phyloP scores from a whole-genome alignment of 2,888 invertebrate species.

The Hyles lineata region DNA sequence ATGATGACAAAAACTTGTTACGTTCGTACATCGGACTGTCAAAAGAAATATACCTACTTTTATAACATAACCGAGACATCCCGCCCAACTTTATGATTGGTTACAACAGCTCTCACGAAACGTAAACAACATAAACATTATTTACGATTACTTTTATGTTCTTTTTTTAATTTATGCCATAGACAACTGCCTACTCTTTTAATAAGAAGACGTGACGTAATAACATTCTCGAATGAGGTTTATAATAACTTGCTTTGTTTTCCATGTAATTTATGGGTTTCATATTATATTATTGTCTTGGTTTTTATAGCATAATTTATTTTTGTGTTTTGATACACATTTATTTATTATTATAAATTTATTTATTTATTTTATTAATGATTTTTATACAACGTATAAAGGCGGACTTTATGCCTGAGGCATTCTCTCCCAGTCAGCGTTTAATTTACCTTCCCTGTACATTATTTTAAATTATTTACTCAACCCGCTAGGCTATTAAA shows the following conservation, averaged over 20 bases:
- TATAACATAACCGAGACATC: constrained; percentile 3
- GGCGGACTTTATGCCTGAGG: too few species aligned
- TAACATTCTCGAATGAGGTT: background rate
- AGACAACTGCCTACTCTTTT: background rate
- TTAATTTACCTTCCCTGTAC: too few species aligned
- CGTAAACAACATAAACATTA: constrained; percentile 29
- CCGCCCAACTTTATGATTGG: constrained; percentile 27
- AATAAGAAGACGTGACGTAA: background rate
- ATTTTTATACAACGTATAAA: too few species aligned
- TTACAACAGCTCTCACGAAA: background rate
- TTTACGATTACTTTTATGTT: constrained; percentile 22
- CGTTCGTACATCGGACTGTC: background rate
- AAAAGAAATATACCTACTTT: background rate
- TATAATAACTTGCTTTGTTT: background rate
- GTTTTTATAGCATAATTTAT: too few species aligned
- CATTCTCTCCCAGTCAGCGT: too few species aligned
- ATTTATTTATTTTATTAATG: too few species aligned
- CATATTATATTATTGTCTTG: too few species aligned
- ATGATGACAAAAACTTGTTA: constrained; percentile 2
- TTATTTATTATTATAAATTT: too few species aligned
- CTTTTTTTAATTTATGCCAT: constrained; percentile 1
- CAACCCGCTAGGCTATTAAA: too few species aligned
- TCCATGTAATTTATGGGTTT: too few species aligned
- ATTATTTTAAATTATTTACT: too few species aligned
- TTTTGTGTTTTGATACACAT: too few species aligned